Base-by-base conservation (phyloP, 2,888 invertebrate genomes). In the Coremacera marginata region DNA sequence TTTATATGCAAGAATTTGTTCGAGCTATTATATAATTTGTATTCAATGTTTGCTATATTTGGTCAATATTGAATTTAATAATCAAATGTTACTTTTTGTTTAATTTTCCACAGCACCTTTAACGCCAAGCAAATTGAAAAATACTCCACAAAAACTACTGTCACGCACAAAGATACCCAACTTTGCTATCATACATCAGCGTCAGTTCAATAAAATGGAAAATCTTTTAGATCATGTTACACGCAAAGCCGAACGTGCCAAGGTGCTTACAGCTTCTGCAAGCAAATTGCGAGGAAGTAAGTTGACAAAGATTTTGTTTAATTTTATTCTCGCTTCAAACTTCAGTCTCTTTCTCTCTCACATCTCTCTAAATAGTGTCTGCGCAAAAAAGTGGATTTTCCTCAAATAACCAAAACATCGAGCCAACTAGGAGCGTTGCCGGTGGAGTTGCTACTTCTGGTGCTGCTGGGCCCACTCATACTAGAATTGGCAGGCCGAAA, bases 141-240 rank as follows among this genome's bases (percentile, higher is more conserved):
- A 1, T 31, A 71, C 55, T 16, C 78, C 80, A 25, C 65, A 68
- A 44, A 75, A 77, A 57, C 78, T 84, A 1, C 82, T 83, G 2
- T 75, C 82, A 16, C 90, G 91, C 65, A 92, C 90, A 5, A 93
- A 92, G 88, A 87, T 93, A 85, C 94, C 94, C 0, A 93, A 94
- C 89, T 94, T 94, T 86, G 91, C 92, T 0, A 91, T 92, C 5
- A 90, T 94, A 72, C 94, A 94, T 84, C 90, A 93, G 85, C 92
- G 91, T 82, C 90, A 91, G 73, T 94, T 93, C 83, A 90, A 90
- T 37, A 91, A 91, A 88, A 93, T 94, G 93, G 94, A 94, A 89
- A 93, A 93, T 16, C 85, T 94, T 19, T 88, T 91, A 60, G 93
- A 94, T 83, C 91, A 93, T 84, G 90, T 92, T 2, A 84, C 87